Base-by-base conservation (phyloP, 2,113 vertebrate genomes). In the Physeter macrocephalus region DNA sequence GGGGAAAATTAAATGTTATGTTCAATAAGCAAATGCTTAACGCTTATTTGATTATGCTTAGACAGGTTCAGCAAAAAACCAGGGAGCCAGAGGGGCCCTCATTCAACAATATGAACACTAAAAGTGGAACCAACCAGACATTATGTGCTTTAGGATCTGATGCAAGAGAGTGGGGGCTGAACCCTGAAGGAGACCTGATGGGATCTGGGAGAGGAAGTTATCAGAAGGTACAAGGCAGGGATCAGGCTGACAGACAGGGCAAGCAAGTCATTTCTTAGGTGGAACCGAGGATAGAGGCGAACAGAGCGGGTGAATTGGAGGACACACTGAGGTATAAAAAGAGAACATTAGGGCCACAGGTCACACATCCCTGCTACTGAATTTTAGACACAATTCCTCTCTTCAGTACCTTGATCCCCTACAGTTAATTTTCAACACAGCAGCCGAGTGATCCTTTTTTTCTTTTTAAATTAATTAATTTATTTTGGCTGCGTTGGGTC, bases 21-120 rank as follows among this genome's bases (percentile, higher is more conserved):
- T 85, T 54, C 66, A 67, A 92, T 57, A 93, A 95, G 86, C 52
- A 88, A 95, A 88, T 75, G 61, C 77, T 84, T 95, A 80, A 46
- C 59, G 74, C 10, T 84, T 49, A 78, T 85, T 91, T 94, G 71
- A 72, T 81, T 41, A 69, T 52, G 49, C 39, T 77, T 89, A 21
- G 57, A 87, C 31, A 67, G 41, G 52, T 57, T 71, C 34, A 83
- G 71, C 49, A 78, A 78, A 82, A 81, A 90, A 75, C 78, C 93
- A 89, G 7, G 77, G 36, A 84, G 57, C 8, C 34, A 29, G 75
- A 85, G 29, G 31, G 49, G 27, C 29, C 21, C 21, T 52, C 25
- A 15, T 86, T 31, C 69, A 74, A 57, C 6, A 12, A 14, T 8
- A 88, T 23, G 69, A 75, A 72, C 54, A 29, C n/a, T 13, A 27